Evolutionary conservation across 2,888 invertebrate species (phyloP).

Genomic region (Trissolcus brochymenae): DNA sequence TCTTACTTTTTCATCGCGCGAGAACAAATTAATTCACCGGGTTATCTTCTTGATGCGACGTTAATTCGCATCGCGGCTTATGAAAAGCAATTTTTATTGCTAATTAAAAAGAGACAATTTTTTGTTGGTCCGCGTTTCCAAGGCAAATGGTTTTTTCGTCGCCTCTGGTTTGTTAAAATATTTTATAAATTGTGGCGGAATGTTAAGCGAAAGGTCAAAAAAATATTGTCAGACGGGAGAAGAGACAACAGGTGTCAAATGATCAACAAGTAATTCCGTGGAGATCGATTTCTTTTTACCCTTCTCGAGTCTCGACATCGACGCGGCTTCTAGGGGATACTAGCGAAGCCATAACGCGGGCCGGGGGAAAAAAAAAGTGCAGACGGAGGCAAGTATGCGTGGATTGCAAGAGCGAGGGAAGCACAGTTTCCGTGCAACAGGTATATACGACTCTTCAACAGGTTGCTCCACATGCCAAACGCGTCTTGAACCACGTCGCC

Average conservation of each 20-base stretch:
- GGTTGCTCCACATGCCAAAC: constrained; percentile 72
- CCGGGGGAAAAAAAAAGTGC: constrained; percentile 36
- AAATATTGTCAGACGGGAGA: too few relatives aligned
- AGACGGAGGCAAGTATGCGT: constrained; percentile 60
- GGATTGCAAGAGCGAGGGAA: constrained; percentile 65
- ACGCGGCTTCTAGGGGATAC: constrained; percentile 11
- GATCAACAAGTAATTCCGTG: constrained; percentile 38
- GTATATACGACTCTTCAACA: constrained; percentile 72
- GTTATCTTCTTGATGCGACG: too few relatives aligned
- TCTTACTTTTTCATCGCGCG: too few relatives aligned
- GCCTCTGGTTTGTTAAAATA: too few relatives aligned
- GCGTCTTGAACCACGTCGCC: constrained; percentile 57
- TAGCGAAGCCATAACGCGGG: constrained; percentile 29
- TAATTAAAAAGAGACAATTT: too few relatives aligned
- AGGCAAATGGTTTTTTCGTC: too few relatives aligned
- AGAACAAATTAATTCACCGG: too few relatives aligned
- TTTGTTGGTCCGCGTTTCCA: too few relatives aligned
- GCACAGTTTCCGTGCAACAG: constrained; percentile 64
- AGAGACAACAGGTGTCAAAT: constrained; percentile 30
- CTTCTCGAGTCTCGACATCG: constrained; percentile 3
- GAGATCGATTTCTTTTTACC: constrained; percentile 19
- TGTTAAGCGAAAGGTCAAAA: too few relatives aligned
- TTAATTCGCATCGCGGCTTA: too few relatives aligned
- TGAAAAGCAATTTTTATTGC: too few relatives aligned
- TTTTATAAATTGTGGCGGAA: too few relatives aligned